Base-by-base conservation (phyloP, 2,113 vertebrate genomes). In the Pungitius pungitius region DNA sequence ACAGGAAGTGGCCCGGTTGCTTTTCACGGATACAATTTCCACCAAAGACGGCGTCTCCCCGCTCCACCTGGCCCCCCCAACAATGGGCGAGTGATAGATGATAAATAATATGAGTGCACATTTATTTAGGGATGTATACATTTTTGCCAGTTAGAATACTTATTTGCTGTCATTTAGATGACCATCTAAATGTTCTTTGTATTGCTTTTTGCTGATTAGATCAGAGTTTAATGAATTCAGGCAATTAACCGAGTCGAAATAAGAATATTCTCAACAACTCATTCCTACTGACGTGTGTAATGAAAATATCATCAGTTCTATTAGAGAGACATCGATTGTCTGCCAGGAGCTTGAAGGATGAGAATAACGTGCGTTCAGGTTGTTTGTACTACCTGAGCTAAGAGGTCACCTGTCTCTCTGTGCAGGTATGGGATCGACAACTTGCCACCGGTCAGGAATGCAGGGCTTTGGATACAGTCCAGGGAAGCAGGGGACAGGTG, bases 401-500 rank as follows among this genome's bases (percentile, higher is more conserved):
- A 51, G 40, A 27, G 8, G 6, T 64, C 13, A 11, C 49, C n/a
- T 69, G 55, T 69, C 12, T 62, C 40, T 81, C 18, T 62, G 2
- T 77, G n/a, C 73, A 95, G 98, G 98, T 54, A 99, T 99, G 97
- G 98, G 98, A 35, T 95, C 96, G 22, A 93, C 90, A 52, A 67
- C 92, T n/a, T 62, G 64, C 49, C 91, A 92, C 59, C 88, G 89
- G 1, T 74, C 95, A 8, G 85, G 92, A 15, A 90, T 98, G 88
- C 97, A 97, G 80, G 98, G 98, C 1, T 99, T 99, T 0, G 98
- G 98, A 63, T 96, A 95, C 90, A 96, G 93, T 76, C 43, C 89
- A 47, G 94, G 93, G 7, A 93, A 17, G 22, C 87, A 89, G 0
- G 1, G 72, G 43, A 74, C 93, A 0, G 91, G 97, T 97, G 85